Evolutionary conservation across 2,797 vertebrate genomes (phyloP).

Genomic region (Tragelaphus eurycerus): DNA sequence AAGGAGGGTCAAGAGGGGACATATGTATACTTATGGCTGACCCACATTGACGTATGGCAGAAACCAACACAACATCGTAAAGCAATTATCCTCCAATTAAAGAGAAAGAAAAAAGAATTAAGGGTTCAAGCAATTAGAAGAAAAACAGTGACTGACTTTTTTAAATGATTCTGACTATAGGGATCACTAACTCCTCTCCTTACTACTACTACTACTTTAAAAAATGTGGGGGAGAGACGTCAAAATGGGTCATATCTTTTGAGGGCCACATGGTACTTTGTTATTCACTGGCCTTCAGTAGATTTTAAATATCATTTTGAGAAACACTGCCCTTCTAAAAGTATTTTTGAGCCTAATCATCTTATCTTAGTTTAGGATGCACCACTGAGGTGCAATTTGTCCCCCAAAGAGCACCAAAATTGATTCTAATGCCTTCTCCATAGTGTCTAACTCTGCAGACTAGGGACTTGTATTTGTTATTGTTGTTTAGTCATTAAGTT

Average conservation of each 20-base stretch:
- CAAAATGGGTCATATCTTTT: neutral
- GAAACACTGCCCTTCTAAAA: neutral
- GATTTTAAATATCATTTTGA: neutral
- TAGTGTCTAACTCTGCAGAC: neutral
- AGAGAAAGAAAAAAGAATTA: neutral
- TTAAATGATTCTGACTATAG: neutral
- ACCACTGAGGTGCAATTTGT: neutral
- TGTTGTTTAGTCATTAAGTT: too few relatives aligned
- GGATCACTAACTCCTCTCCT: neutral
- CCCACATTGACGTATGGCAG: neutral
- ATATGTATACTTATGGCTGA: neutral
- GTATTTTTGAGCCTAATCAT: neutral
- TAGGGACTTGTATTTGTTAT: neutral
- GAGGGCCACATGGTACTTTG: neutral
- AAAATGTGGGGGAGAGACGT: neutral
- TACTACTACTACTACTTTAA: fast-evolving
- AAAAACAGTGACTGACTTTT: neutral
- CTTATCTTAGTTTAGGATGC: neutral
- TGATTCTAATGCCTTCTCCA: neutral
- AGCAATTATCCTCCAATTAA: neutral
- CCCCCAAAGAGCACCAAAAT: neutral
- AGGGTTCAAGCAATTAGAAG: neutral
- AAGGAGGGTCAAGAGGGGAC: neutral
- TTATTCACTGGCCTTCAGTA: neutral
- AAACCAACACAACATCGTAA: neutral